Evolutionary conservation across 2,888 invertebrate species (phyloP), one percentile per base, ranked within the genome.

Genomic region (Chironomus riparius): DNA sequence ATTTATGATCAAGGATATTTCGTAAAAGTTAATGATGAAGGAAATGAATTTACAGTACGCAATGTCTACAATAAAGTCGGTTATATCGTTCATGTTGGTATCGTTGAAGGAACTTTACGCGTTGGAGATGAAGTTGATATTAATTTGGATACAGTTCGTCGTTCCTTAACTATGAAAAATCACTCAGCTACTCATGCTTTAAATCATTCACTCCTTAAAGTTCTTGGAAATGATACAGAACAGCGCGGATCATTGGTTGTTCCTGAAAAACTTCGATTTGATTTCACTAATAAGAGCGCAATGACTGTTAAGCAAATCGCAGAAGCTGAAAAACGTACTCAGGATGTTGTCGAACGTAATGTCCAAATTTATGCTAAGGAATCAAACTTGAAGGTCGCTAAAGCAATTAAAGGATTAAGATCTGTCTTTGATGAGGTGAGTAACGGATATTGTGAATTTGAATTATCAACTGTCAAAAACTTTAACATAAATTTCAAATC

Each of bases 171-270:
- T n/a, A 99, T 99, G 99, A 97, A 94, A 83, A 99, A 99, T 85
- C 97, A 99, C 85, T 94, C 98, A 62, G 98, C 97, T 22, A 99
- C 99, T 0, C 99, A 99, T 84, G 90, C 97, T 62, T 87, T 99
- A 13, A 99, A 99, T 86, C 97, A 92, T 85, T 96, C 95, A 22
- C 86, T 99, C 77, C 87, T 98, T 77, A 91, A 91, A 82, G 95
- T 98, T 24, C 87, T 99, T 61, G 93, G 95, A 12, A 90, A 91
- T 78, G 95, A 95, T 79, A 92, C 96, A 12, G 97, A 98, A 83
- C 98, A 98, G 85, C 91, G 93, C 81, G 98, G 99, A 47, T 98
- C 98, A 0, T 87, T 99, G 48, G 99, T 99, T 0, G 97, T 98
- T 80, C 97, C 98, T 0, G 98, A 99, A 82, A 90, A 94, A 80